phyloP scores from a whole-genome alignment of 2,113 vertebrate genomes.

The Salvelinus sp. region DNA sequence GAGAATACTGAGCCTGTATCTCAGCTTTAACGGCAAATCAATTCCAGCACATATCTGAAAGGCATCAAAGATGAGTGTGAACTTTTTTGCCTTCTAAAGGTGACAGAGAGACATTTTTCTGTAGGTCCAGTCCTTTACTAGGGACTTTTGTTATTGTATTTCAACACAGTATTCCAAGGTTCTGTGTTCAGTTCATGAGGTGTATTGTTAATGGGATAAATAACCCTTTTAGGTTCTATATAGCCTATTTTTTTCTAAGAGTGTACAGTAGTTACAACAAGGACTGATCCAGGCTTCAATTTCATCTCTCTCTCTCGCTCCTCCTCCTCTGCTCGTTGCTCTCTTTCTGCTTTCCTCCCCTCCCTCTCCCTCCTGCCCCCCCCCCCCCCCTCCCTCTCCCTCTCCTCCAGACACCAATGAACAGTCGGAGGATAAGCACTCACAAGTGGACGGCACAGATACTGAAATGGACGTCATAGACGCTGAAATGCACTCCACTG shows the following conservation, averaged over 20 bases:
- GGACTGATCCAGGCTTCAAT: no score
- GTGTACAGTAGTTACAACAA: no score
- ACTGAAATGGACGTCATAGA: background rate
- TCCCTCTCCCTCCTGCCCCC: background rate
- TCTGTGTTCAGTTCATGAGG: background rate
- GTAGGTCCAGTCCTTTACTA: background rate
- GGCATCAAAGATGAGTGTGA: background rate
- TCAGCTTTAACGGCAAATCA: background rate
- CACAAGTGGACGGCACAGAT: background rate
- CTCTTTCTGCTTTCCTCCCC: background rate
- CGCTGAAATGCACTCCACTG: constrained; percentile 15
- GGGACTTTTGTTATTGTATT: background rate
- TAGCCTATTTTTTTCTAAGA: no score
- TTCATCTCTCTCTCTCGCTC: background rate
- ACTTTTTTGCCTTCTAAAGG: background rate
- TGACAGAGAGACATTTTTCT: background rate
- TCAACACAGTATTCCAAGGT: background rate
- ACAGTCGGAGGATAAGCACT: background rate
- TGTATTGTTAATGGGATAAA: background rate
- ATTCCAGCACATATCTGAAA: background rate
- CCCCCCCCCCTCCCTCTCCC: no score
- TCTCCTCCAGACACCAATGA: constrained; percentile 14
- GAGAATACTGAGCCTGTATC: background rate
- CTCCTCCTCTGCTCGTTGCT: no score
- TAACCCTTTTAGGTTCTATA: no score